Conservation (phyloP, 2,888 invertebrate genomes). For the Parnassius apollo region DNA sequence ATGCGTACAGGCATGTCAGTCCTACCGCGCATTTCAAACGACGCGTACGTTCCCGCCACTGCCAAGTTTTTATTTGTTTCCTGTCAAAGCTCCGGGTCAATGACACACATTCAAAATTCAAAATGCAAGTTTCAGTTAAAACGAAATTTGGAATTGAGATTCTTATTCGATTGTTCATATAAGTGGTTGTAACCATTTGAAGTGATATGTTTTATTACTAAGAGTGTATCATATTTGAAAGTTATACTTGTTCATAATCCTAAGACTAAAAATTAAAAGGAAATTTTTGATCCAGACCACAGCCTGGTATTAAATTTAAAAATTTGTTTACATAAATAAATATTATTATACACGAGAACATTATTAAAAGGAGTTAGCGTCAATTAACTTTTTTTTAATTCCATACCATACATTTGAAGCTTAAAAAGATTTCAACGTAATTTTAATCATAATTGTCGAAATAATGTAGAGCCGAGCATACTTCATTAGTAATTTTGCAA, state of each 20-base stretch:
- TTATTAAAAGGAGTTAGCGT: no score
- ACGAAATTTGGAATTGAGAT: not conserved
- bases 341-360: no score
- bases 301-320: no score
- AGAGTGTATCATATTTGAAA: not conserved
- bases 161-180: constrained; percentile 9
- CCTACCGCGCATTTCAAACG: constrained; percentile 63
- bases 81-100: constrained; percentile 42
- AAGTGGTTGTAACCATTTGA: constrained; percentile 7
- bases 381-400: no score
- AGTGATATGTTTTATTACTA: not conserved
- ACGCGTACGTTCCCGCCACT: constrained; percentile 50
- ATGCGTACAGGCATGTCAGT: constrained; percentile 63
- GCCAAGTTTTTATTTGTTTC: constrained; percentile 41
- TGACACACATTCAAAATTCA: constrained; percentile 30
- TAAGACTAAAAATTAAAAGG: no score
- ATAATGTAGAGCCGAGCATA: not conserved
- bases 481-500: not conserved
- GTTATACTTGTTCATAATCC: no score
- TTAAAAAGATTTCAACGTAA: not conserved
- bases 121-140: constrained; percentile 31
- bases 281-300: no score
- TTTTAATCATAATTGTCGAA: not conserved
- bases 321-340: no score
- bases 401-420: not conserved